Percentiles rank a stretch among this genome's conserved stretches.
Evolutionary conservation across 2,113 vertebrate genomes (phyloP).

Genomic region (Macrotis lagotis): DNA sequence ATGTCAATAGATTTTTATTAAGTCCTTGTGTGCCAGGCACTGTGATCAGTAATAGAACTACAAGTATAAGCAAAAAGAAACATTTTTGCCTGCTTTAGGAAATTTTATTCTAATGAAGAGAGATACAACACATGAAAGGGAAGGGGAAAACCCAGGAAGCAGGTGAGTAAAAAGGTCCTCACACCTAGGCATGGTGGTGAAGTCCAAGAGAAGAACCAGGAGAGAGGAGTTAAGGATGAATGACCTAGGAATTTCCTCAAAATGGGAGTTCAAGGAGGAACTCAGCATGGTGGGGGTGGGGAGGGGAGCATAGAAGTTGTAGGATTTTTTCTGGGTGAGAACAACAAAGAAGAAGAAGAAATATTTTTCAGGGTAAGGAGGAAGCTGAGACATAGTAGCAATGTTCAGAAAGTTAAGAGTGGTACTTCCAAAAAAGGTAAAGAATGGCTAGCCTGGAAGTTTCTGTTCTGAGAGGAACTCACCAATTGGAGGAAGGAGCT

Average conservation of each 20-base stretch:
- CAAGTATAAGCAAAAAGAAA: neutral
- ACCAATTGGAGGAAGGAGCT: neutral
- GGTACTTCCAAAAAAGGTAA: neutral
- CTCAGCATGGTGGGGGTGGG: neutral
- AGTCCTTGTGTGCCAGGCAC: neutral
- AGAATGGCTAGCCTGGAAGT: neutral
- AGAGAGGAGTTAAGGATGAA: neutral
- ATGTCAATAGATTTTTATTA: neutral
- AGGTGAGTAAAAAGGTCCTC: neutral
- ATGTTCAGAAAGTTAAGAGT: neutral
- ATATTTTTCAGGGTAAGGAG: neutral
- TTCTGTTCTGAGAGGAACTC: neutral
- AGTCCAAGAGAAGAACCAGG: neutral
- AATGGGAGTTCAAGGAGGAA: neutral
- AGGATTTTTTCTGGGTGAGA: neutral
- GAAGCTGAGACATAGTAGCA: neutral
- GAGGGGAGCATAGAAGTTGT: no score
- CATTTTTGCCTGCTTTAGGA: neutral
- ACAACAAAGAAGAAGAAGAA: neutral
- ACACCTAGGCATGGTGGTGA: neutral
- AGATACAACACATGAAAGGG: neutral
- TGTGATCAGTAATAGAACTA: neutral
- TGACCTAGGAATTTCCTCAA: no score
- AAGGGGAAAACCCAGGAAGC: neutral
- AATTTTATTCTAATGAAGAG: neutral